Percentiles rank a stretch among this genome's conserved stretches.
Conservation (phyloP, 1,140 invertebrate genomes). For the Tyrophagus putrescentiae region DNA sequence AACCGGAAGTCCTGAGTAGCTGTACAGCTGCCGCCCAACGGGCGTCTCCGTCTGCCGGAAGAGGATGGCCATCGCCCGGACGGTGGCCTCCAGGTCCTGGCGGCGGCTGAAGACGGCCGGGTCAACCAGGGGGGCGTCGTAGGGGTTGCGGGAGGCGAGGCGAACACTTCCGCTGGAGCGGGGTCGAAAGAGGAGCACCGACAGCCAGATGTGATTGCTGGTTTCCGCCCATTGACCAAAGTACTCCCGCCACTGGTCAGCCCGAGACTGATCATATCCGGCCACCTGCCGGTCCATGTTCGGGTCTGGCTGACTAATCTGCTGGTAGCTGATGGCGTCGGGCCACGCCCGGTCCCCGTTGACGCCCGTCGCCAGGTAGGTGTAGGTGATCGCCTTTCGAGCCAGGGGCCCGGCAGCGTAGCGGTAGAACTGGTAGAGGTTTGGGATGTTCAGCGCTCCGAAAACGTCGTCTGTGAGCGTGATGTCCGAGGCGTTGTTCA, state of each 20-base stretch:
- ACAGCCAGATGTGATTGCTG: too few relatives aligned
- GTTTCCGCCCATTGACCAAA: too few relatives aligned
- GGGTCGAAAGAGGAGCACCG: too few relatives aligned
- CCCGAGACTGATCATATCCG: too few relatives aligned
- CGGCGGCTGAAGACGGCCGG: constrained; percentile 55
- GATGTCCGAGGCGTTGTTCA: constrained; percentile 13
- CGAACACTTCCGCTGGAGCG: constrained; percentile 48
- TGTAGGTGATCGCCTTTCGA: constrained; percentile 9
- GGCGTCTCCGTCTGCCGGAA: constrained; percentile 10
- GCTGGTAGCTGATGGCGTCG: constrained; percentile 15
- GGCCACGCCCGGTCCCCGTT: constrained; percentile 20
- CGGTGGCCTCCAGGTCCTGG: constrained; percentile 40
- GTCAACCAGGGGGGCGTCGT: constrained; percentile 56
- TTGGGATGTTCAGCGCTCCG: neutral
- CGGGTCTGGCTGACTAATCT: too few relatives aligned
- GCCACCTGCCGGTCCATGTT: too few relatives aligned
- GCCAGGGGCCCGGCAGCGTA: constrained; percentile 11
- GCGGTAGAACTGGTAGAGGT: constrained; percentile 19
- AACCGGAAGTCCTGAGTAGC: constrained; percentile 33
- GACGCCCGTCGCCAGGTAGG: constrained; percentile 13
- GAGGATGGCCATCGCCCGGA: constrained; percentile 20
- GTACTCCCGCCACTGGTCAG: too few relatives aligned
- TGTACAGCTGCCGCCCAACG: constrained; percentile 1
- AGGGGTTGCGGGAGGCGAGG: constrained; percentile 41
- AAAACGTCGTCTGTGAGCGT: neutral